Base-by-base conservation (phyloP, 2,888 invertebrate species). In the Standfussiana lucernea region DNA sequence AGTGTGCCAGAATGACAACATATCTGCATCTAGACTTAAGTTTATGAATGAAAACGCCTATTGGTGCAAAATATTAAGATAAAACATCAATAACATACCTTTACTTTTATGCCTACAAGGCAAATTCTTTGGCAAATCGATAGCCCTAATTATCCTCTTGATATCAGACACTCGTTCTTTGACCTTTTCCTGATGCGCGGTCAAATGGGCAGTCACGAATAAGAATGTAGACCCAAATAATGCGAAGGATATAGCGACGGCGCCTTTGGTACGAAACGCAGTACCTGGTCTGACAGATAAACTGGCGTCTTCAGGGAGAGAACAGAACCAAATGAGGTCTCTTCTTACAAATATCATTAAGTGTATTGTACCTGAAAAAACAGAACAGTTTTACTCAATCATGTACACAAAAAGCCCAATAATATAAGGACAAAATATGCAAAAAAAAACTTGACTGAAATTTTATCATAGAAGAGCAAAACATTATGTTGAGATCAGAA, bases 311-410 rank as follows among this genome's bases (percentile, higher is more conserved):
- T 99, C 99, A 0, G 99, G 98, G 1, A 98, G 97, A 87, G 99
- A 99, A 93, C 99, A 99, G 92, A 98, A 99, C 99, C 99, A 99
- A 84, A 99, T 98, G 24, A 99, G 97, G 94, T 99, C 99, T 85
- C 99, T 97, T 73, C 99, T 97, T 88, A 99, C 97, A 93, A 99
- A 99, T 82, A 99, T 97, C 74, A 98, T 98, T 80, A 99, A 96
- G 93, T 99, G 99, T 61, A 99, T 97, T 70, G 99, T 99, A 72
- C 98, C 98, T 97, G 45, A 2, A 86, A 82, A 40, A 47, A 5
- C 71, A 69, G 73, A 45, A 68, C 13, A 35, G 50, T 42, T 72
- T n/a, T 35, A 15, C 18, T 69, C 4, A 3, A n/a, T n/a, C n/a
- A n/a, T n/a, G n/a, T n/a, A n/a, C n/a, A n/a, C n/a, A n/a, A n/a